A percentile compares a stretch with the other conserved stretches of the same genome.
Conservation (phyloP, 2,888 invertebrate species). For the Bibio marci region DNA sequence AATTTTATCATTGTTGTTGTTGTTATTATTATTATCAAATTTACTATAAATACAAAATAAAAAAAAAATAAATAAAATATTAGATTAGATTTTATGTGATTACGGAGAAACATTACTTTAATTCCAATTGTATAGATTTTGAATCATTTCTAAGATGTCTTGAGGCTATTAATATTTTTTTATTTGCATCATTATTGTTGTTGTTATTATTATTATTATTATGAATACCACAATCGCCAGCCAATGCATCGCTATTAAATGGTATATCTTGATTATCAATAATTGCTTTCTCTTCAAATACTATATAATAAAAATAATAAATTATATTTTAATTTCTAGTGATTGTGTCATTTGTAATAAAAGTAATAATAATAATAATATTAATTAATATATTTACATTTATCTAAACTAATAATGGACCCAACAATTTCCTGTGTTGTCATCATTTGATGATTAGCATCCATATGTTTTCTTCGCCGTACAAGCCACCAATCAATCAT, state of each 20-base stretch:
- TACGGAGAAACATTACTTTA: constrained; percentile 31
- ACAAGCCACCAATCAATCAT: constrained; percentile 82
- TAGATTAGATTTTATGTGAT: neutral
- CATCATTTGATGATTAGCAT: constrained; percentile 35
- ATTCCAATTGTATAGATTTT: constrained; percentile 43
- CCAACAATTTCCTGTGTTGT: constrained; percentile 52
- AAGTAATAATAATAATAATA: constrained; percentile 6
- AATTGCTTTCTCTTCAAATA: constrained; percentile 56
- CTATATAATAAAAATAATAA: no score
- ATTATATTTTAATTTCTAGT: no score
- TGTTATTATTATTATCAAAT: neutral
- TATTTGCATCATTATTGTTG: constrained; percentile 7
- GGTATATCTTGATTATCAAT: constrained; percentile 28
- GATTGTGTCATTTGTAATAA: no score
- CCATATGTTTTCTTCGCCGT: constrained; percentile 46
- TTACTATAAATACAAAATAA: neutral
- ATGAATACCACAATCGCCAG: constrained; percentile 10
- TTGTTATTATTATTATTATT: no score
- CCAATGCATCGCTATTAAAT: constrained; percentile 21
- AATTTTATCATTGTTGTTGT: constrained; percentile 3
- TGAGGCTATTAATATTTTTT: constrained; percentile 32
- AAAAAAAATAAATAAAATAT: neutral
- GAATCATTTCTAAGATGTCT: constrained; percentile 42
- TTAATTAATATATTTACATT: constrained; percentile 37
- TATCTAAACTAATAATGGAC: constrained; percentile 72